A percentile compares a stretch with the other conserved stretches of the same genome.
These are phyloP conservation scores for Augiades crinisus DNA, from an alignment of 2,888 invertebrate genomes.

Conservation along the genomic window DNA sequence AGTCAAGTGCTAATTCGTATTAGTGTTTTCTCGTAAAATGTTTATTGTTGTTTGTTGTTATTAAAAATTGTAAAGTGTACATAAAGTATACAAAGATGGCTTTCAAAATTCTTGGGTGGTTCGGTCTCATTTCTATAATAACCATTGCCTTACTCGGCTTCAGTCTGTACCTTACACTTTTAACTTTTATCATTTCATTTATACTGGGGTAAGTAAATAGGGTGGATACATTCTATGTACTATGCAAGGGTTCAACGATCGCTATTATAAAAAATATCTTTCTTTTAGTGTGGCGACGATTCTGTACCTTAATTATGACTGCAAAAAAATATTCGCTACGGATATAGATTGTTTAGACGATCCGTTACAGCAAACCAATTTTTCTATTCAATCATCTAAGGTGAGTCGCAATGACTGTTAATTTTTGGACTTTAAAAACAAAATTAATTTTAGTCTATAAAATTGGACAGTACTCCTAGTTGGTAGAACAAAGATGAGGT, in stretches of 20 bases:
- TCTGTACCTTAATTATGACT: conserved; percentile 64
- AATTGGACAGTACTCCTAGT: too few relatives aligned
- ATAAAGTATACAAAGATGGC: conserved; percentile 40
- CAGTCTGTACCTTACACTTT: conserved; percentile 60
- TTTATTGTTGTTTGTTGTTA: conserved; percentile 20
- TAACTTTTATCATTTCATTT: conserved; percentile 65
- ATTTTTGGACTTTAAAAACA: too few relatives aligned
- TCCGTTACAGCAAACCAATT: conserved; percentile 68
- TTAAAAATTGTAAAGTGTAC: conserved; percentile 5
- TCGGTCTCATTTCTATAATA: conserved; percentile 64
- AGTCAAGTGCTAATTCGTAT: conserved; percentile 5
- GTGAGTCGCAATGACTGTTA: conserved; percentile 39
- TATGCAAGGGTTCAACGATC: background rate
- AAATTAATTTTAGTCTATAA: too few relatives aligned
- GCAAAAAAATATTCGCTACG: conserved; percentile 59
- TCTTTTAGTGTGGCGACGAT: conserved; percentile 60
- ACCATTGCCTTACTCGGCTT: conserved; percentile 66
- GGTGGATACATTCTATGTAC: background rate
- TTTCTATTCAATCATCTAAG: conserved; percentile 63
- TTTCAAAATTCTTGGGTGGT: conserved; percentile 59
- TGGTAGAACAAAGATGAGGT: too few relatives aligned
- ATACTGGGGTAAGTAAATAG: conserved; percentile 60
- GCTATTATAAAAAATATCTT: too few relatives aligned
- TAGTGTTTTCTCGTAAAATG: conserved; percentile 9
- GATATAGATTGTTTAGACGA: conserved; percentile 72